Percentiles rank a stretch among this genome's conserved stretches.
These are phyloP conservation scores for Lophura swinhoii DNA, from an alignment of 2,797 vertebrate species.

Conservation along the genomic window DNA sequence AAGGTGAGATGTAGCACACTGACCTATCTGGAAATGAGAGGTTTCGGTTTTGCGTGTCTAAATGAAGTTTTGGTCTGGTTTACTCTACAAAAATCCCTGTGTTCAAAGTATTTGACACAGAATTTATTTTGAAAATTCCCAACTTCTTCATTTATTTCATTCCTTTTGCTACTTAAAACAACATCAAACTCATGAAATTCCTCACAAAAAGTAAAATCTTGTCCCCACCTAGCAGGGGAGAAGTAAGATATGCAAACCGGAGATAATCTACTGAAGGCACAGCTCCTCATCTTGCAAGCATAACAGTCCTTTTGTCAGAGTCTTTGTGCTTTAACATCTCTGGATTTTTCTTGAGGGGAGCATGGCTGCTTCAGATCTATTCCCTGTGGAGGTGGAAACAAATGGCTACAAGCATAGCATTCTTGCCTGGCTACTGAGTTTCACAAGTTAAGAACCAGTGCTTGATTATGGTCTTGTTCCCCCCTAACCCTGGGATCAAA, in stretches of 20 bases:
- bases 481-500: not conserved
- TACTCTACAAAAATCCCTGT: not conserved
- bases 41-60: not conserved
- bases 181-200: not conserved
- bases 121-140: not conserved
- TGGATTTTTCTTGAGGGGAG: not conserved
- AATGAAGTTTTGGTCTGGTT: not conserved
- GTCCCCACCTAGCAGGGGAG: not conserved
- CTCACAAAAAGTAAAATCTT: not conserved
- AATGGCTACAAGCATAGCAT: not conserved
- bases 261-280: not conserved
- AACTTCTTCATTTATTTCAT: not conserved
- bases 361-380: not conserved
- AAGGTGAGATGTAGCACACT: not conserved
- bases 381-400: not conserved
- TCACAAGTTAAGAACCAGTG: not conserved
- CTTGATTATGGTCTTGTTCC: not conserved
- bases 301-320: not conserved
- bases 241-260: not conserved
- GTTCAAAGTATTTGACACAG: not conserved
- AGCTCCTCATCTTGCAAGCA: not conserved
- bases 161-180: not conserved
- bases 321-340: not conserved
- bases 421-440: not conserved
- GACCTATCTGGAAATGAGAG: slow-evolving; percentile 4